Evolutionary conservation across 2,113 vertebrate species (phyloP).

Genomic region (Gopherus flavomarginatus): DNA sequence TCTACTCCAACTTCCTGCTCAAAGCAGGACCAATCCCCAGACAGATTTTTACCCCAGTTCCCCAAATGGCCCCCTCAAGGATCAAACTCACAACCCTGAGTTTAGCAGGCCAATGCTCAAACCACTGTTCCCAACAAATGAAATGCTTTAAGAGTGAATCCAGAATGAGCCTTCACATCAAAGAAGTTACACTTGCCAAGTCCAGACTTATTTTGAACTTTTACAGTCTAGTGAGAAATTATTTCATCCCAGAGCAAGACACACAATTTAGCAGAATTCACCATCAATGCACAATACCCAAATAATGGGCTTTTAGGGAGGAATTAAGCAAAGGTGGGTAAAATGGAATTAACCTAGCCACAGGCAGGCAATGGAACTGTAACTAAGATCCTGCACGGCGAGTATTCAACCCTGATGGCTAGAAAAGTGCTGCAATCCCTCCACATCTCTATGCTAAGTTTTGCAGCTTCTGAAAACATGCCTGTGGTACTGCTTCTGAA

Average conservation of each 20-base stretch:
- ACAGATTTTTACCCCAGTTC: too few species aligned
- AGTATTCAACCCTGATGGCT: neutral
- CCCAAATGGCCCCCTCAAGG: too few species aligned
- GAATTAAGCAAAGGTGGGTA: neutral
- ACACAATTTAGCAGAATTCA: neutral
- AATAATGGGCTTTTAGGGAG: neutral
- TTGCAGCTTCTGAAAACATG: neutral
- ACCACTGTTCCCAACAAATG: too few species aligned
- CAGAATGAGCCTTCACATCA: neutral
- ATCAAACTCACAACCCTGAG: too few species aligned
- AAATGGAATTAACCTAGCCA: neutral
- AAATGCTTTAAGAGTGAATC: neutral
- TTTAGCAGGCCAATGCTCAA: too few species aligned
- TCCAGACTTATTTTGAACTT: neutral
- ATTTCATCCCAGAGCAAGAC: neutral
- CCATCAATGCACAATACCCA: neutral
- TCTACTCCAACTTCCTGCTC: too few species aligned
- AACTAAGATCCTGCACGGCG: neutral
- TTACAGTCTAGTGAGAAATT: neutral
- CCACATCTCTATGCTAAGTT: accelerated
- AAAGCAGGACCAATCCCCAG: too few species aligned
- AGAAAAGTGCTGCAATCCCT: neutral
- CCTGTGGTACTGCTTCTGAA: neutral
- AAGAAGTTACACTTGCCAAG: too few species aligned
- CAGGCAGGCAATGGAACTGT: neutral